A percentile compares a stretch with the other conserved stretches of the same genome.
Conservation (phyloP, 2,113 vertebrate species). For the Sceloporus tristichus region DNA sequence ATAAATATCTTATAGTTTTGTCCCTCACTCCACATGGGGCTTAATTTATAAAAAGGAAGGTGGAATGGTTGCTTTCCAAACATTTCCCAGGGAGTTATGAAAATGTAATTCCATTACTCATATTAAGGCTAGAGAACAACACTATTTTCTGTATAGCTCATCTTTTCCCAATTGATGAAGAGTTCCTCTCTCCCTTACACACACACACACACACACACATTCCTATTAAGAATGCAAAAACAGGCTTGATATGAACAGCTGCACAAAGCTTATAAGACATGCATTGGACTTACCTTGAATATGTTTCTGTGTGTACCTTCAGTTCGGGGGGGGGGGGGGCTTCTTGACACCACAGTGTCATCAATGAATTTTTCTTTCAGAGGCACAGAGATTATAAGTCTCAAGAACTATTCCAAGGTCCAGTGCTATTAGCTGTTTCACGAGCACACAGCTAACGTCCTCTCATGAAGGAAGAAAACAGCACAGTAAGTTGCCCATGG, state of each 20-base stretch:
- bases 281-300: constrained; percentile 77
- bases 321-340: constrained; percentile 33
- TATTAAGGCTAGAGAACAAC: constrained; percentile 37
- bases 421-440: constrained; percentile 66
- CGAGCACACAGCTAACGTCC: constrained; percentile 65
- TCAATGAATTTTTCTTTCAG: constrained; percentile 49
- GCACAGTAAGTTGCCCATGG: constrained; percentile 74
- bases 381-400: constrained; percentile 64
- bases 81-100: constrained; percentile 41
- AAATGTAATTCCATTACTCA: constrained; percentile 42
- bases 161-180: not conserved
- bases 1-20: not conserved
- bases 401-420: constrained; percentile 75
- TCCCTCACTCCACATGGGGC: constrained; percentile 35
- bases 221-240: constrained; percentile 22
- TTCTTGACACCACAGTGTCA: constrained; percentile 38
- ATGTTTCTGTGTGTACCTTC: constrained; percentile 58
- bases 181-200: not conserved
- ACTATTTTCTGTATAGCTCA: constrained; percentile 7
- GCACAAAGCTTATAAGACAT: constrained; percentile 9
- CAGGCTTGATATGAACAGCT: not conserved
- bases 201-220: not conserved
- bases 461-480: constrained; percentile 68
- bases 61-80: constrained; percentile 49
- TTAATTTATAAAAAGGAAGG: constrained; percentile 30